Percentiles rank a stretch among this genome's conserved stretches.
Conservation (phyloP, 2,797 vertebrate genomes). For the Argyrosomus regius region DNA sequence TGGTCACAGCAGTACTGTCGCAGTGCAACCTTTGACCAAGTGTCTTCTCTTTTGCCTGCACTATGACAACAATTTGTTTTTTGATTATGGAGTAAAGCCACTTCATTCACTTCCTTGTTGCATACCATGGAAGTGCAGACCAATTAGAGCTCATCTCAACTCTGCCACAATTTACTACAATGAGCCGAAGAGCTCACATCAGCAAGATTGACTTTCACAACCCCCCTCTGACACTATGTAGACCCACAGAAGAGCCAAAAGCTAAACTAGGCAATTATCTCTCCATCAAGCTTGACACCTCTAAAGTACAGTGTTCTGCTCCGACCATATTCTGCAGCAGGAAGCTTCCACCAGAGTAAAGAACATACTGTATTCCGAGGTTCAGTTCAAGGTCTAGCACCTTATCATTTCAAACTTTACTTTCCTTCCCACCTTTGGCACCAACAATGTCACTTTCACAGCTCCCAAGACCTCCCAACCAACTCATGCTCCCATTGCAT, state of each 20-base stretch:
- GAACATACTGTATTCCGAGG: not conserved
- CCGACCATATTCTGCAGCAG: not conserved
- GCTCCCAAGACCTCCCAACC: not conserved
- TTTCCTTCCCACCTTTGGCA: not conserved
- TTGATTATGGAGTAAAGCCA: not conserved
- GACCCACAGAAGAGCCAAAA: not conserved
- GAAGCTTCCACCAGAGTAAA: not conserved
- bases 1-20: not conserved
- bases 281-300: not conserved
- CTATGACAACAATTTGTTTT: not conserved
- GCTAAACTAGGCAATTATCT: conserved; percentile 9
- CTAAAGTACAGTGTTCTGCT: conserved; percentile 5
- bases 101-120: not conserved
- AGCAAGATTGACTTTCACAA: not conserved
- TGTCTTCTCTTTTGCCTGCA: not conserved
- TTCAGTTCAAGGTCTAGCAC: not conserved
- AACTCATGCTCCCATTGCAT: not conserved
- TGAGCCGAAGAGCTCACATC: not conserved
- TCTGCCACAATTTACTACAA: not conserved
- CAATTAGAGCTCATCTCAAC: not conserved
- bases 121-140: not conserved
- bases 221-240: not conserved
- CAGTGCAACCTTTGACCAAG: not conserved
- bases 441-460: not conserved
- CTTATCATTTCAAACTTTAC: not conserved